Percentiles rank a stretch among this genome's conserved stretches.
These are phyloP conservation scores for Lerema accius DNA, from an alignment of 1,140 invertebrate genomes.

Conservation along the genomic window DNA sequence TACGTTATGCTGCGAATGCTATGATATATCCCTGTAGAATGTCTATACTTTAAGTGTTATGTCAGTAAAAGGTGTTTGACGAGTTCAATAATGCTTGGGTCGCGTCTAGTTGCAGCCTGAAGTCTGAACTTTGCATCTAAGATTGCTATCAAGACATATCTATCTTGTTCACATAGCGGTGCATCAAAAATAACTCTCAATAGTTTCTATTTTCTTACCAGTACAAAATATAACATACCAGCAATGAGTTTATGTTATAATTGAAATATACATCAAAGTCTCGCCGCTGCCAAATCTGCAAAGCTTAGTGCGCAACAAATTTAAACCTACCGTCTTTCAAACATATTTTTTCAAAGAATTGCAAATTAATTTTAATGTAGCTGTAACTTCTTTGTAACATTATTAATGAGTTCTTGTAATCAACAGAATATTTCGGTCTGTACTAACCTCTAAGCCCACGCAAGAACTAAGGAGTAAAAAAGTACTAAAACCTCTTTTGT, in stretches of 20 bases:
- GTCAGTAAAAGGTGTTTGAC: too few species aligned
- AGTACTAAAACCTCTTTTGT: constrained; percentile 10
- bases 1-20: constrained; percentile 14
- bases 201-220: too few species aligned
- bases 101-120: too few species aligned
- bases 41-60: background rate
- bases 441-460: background rate
- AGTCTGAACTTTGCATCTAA: too few species aligned
- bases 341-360: background rate
- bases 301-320: background rate
- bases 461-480: constrained; percentile 1
- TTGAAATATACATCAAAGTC: too few species aligned
- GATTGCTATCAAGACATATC: too few species aligned
- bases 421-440: background rate
- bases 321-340: background rate
- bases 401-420: constrained; percentile 16
- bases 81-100: too few species aligned
- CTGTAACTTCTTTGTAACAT: background rate
- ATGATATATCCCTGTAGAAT: background rate
- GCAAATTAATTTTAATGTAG: background rate
- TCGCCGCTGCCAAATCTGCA: background rate
- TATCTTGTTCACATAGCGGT: too few species aligned
- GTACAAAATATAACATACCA: too few species aligned
- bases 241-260: too few species aligned
- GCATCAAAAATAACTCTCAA: too few species aligned